Evolutionary conservation across 92 coral and sea anemone genomes (phyloP).

Genomic region (Bergia sp.): DNA sequence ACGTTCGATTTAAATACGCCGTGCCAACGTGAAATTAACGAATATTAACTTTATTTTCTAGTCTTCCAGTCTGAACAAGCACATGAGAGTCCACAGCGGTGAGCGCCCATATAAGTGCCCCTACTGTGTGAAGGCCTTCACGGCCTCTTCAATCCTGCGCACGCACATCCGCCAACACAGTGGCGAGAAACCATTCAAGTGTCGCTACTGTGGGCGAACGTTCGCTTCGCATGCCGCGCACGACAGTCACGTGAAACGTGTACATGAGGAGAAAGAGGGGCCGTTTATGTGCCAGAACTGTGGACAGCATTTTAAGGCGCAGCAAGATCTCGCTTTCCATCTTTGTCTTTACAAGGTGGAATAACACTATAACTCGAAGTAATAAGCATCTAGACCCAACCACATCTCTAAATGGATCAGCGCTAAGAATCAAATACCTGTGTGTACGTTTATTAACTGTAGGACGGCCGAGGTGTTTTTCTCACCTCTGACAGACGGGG

Average conservation of each 20-base stretch:
- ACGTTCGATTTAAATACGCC: not conserved
- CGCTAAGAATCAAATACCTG: too few species aligned
- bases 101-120: constrained; percentile 85
- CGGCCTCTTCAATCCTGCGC: constrained; percentile 87
- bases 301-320: not conserved
- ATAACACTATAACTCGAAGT: not conserved
- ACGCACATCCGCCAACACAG: constrained; percentile 86
- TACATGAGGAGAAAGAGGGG: constrained; percentile 32
- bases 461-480: too few species aligned
- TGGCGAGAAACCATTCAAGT: constrained; percentile 90
- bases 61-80: constrained; percentile 87
- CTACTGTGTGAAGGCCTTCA: constrained; percentile 71
- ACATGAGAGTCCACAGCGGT: constrained; percentile 80
- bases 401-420: too few species aligned
- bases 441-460: too few species aligned
- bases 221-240: constrained; percentile 92
- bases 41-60: not conserved
- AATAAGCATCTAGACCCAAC: too few species aligned
- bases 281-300: not conserved
- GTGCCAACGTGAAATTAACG: not conserved
- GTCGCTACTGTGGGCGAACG: constrained; percentile 82
- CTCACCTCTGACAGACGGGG: too few species aligned
- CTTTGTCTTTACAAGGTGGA: not conserved
- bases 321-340: not conserved
- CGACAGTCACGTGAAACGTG: constrained; percentile 89